Conservation (phyloP, 1,140 invertebrate species). For the Penaeus japonicus region DNA sequence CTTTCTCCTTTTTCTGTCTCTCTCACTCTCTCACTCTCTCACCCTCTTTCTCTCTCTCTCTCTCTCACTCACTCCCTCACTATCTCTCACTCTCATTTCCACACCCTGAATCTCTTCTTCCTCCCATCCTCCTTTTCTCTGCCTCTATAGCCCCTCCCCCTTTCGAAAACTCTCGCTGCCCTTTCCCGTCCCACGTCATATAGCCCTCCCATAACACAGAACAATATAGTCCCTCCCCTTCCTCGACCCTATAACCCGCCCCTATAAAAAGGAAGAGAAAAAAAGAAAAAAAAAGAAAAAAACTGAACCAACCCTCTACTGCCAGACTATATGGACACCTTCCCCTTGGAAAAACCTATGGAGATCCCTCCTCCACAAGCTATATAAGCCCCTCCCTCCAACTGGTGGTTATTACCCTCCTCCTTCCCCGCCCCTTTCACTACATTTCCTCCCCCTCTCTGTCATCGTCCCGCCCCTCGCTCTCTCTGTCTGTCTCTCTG, state of each 20-base stretch:
- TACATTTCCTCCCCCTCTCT: not conserved
- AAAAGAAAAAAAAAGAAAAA: too few species aligned
- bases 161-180: too few species aligned
- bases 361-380: not conserved
- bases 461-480: not conserved
- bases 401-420: not conserved
- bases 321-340: too few species aligned
- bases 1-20: not conserved
- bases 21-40: slow-evolving; percentile 21
- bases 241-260: too few species aligned
- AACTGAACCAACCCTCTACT: too few species aligned
- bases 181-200: too few species aligned
- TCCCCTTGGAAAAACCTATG: not conserved
- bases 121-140: not conserved
- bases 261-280: too few species aligned
- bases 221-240: too few species aligned
- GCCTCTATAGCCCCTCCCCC: not conserved
- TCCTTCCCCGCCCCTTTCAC: not conserved
- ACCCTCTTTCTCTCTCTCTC: slow-evolving; percentile 3
- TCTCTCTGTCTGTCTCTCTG: not conserved
- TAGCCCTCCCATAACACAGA: too few species aligned
- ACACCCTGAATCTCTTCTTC: not conserved
- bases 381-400: too few species aligned
- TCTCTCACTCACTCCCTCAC: too few species aligned
- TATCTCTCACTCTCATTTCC: not conserved